Percentiles rank a stretch among this genome's conserved stretches.
Evolutionary conservation across 2,113 vertebrate species (phyloP).

Genomic region (Nettapus auritus): DNA sequence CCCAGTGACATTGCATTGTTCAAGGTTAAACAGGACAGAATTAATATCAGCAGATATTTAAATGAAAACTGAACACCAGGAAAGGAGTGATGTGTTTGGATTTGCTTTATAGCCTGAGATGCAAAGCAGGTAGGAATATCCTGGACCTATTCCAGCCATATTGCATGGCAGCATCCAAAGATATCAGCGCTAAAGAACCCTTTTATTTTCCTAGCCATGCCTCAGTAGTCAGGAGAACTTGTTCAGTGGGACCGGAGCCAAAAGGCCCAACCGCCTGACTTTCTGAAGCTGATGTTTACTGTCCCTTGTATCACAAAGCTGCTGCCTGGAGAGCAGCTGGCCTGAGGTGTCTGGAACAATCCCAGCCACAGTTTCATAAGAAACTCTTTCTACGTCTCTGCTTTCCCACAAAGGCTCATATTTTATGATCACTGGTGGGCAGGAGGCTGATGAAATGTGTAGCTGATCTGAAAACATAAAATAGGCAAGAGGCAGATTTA

Average conservation of each 20-base stretch:
- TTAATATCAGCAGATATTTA: not conserved
- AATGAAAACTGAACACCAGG: not conserved
- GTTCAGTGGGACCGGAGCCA: constrained; percentile 36
- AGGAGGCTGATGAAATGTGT: constrained; percentile 59
- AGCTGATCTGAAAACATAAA: constrained; percentile 50
- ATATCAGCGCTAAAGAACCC: constrained; percentile 24
- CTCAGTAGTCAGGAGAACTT: constrained; percentile 42
- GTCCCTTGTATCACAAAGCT: constrained; percentile 51
- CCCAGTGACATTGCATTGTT: not conserved
- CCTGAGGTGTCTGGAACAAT: constrained; percentile 67
- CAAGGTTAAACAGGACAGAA: not conserved
- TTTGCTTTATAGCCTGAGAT: constrained; percentile 24
- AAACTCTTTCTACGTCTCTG: constrained; percentile 50
- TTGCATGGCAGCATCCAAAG: not conserved
- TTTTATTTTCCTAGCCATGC: constrained; percentile 11
- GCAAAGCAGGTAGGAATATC: constrained; percentile 37
- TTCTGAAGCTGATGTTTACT: constrained; percentile 48
- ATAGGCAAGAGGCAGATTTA: constrained; percentile 28
- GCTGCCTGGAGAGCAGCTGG: constrained; percentile 68
- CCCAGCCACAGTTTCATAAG: constrained; percentile 49
- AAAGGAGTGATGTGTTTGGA: not conserved
- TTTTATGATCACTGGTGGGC: constrained; percentile 63
- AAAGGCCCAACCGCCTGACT: constrained; percentile 29
- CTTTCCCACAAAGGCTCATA: constrained; percentile 63
- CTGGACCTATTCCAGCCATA: constrained; percentile 6